Evolutionary conservation across 2,797 vertebrate species (phyloP).

Genomic region (Cynopterus sphinx): DNA sequence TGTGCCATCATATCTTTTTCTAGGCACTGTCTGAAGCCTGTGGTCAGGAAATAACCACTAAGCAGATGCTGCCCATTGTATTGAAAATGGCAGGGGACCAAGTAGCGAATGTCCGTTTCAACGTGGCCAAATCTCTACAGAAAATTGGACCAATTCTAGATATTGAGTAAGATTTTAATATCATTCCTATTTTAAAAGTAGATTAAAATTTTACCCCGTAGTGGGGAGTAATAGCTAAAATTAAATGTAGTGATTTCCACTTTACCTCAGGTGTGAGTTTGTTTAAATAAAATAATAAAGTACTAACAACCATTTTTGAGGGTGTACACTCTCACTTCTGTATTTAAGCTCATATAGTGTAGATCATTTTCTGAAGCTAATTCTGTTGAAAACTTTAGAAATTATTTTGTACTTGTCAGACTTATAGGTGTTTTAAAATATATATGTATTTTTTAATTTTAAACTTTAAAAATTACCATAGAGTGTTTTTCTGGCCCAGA

Average conservation of each 20-base stretch:
- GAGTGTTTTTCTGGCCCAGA: not conserved
- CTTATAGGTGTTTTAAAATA: conserved; percentile 1
- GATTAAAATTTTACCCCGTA: not conserved
- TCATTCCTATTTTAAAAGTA: conserved; percentile 27
- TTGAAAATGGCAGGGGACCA: conserved; percentile 95
- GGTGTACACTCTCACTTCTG: not conserved
- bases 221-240: not conserved
- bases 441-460: not conserved
- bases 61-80: conserved; percentile 94
- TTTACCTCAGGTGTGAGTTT: not conserved
- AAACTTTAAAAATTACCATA: not conserved
- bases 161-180: conserved; percentile 83
- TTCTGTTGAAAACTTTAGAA: conserved; percentile 31
- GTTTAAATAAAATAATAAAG: conserved; percentile 16
- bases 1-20: conserved; percentile 27
- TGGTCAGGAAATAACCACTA: conserved; percentile 94
- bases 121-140: conserved; percentile 94
- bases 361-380: not conserved
- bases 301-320: not conserved
- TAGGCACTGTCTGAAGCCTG: conserved; percentile 93
- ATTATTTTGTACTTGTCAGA: conserved; percentile 11
- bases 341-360: not conserved
- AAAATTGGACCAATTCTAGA: conserved; percentile 94
- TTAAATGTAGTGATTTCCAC: not conserved
- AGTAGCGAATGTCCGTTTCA: conserved; percentile 96